Evolutionary conservation across 2,888 invertebrate species (phyloP), one percentile per base, ranked within the genome.

Genomic region (Hirtodrosophila confusa): DNA sequence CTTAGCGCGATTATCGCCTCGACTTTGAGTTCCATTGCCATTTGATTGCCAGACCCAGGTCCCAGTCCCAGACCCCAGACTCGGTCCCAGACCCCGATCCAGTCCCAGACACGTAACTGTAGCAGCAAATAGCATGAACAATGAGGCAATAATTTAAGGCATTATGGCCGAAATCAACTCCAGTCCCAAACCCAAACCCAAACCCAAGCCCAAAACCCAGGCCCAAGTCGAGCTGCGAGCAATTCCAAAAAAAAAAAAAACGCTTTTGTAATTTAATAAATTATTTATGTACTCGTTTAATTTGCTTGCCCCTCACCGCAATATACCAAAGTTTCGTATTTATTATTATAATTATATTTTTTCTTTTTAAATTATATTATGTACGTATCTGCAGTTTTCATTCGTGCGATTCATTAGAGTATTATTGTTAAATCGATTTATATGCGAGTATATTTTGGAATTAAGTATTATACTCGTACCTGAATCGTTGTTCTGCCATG

Each of bases 91-190:
- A 12, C 31, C 0, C 35, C 17, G 31, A 29, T 35, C 8, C 37
- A 23, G 27, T 35, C 8, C 6, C 36, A 40, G 37, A 55, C 45
- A 69, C 75, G 68, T 61, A 73, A 56, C 36, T 57, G 40, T 63
- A 39, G 51, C 62, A 58, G 57, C 57, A 48, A 72, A 50, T 41
- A 35, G 64, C 75, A 56, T 69, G 50, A 86, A 88, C 84, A 84
- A 84, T 84, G 80, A 71, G 72, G 61, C 78, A 72, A 86, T 84
- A 78, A 84, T 88, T 84, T 84, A 78, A 71, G 78, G 69, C 68
- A 83, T 86, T 83, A 80, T 86, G 69, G 69, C 61, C 83, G 33
- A 78, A 84, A 87, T 17, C 17, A 64, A 31, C 66, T 17, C 68
- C 68, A 56, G 47, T 33, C 41, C 17, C 56, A 53, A 5, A 27